phyloP scores from a whole-genome alignment of 2,797 vertebrate genomes.

The Rhadinocentrus ornatus region DNA sequence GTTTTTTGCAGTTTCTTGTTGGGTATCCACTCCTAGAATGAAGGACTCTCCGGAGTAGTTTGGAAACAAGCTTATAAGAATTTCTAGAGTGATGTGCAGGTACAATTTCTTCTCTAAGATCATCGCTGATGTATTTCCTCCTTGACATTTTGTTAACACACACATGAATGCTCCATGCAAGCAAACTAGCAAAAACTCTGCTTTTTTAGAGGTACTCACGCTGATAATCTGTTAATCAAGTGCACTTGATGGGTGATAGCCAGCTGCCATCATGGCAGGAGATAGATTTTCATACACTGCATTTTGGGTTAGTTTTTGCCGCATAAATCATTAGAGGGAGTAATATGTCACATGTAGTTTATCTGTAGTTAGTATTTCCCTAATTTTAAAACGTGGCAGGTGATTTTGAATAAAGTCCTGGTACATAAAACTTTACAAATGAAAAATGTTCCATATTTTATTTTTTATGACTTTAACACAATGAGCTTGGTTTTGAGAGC shows the following conservation, averaged over 20 bases:
- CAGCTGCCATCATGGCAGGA: background rate
- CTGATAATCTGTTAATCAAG: background rate
- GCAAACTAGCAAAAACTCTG: background rate
- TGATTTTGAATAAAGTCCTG: background rate
- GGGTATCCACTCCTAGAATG: no score
- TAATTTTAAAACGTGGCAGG: background rate
- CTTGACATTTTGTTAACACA: no score
- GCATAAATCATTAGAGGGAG: background rate
- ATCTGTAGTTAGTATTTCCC: background rate
- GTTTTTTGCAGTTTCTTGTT: no score
- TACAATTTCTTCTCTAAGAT: no score
- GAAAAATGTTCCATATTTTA: background rate
- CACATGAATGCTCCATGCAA: no score
- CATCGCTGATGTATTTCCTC: no score
- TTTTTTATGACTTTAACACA: background rate
- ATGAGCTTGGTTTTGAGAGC: background rate
- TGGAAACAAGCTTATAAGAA: no score
- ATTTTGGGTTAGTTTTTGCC: background rate
- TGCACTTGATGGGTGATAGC: background rate
- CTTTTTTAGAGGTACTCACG: background rate
- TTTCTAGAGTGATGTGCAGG: no score
- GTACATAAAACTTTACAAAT: background rate
- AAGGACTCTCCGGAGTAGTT: no score
- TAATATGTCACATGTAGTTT: background rate
- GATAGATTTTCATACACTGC: background rate